Base-by-base conservation (phyloP, 2,113 vertebrate species). In the Lagenorhynchus albirostris region DNA sequence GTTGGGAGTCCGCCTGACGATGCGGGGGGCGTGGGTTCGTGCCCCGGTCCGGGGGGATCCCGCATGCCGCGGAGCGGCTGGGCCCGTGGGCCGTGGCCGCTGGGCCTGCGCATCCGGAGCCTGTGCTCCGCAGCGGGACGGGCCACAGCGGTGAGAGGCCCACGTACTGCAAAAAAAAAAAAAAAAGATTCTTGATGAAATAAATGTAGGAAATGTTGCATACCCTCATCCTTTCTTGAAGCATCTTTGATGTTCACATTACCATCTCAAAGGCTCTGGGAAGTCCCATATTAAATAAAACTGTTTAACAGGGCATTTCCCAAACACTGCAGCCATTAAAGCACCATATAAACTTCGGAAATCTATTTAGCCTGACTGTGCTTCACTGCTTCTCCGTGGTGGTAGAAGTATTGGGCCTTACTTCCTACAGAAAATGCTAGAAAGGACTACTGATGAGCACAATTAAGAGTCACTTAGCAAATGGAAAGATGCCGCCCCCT, bases 381-480 rank as follows among this genome's bases (percentile, higher is more conserved):
- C 36, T 87, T 94, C 41, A 38, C 26, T 5, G 21, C 41, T 86
- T 94, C 20, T 68, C 29, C 38, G 1, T 4, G 5, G 18, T 67
- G 18, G 18, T 50, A 23, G 31, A 94, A 88, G 55, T 23, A 77
- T 3, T 76, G 60, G 36, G 38, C 44, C 36, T 94, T 70, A 44
- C 33, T 89, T 94, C 94, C 92, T 73, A 29, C 20, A 62, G 70
- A 96, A 96, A 87, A 70, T 87, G 36, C 68, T 70, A 95, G 68
- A 44, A 95, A 92, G 38, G 80, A 29, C 55, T 70, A 29, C 55
- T 70, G 44, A 90, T 55, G 68, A 83, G 47, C 50, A 71, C 50
- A 90, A 62, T 79, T 95, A 77, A 89, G 41, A 94, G 74, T 38
- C 83, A 90, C 84, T 96, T 81, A 88, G n/a, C 53, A 82, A 94